Percentiles rank a stretch among this genome's conserved stretches.
phyloP scores from a whole-genome alignment of 2,797 vertebrate genomes.

The Oreochromis mossambicus region DNA sequence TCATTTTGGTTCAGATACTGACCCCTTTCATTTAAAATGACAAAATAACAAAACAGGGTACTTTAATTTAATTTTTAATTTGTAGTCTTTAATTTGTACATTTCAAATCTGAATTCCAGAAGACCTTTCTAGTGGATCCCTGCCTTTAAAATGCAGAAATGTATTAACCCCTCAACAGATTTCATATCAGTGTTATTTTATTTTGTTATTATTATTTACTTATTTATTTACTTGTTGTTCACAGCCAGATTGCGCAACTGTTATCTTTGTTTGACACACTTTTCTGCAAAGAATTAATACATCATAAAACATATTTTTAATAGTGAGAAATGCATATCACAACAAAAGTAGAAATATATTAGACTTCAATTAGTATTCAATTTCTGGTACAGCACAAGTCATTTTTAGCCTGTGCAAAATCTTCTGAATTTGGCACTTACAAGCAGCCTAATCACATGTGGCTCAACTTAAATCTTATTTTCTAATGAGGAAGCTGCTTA shows the following conservation, averaged over 20 bases:
- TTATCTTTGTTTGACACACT: not conserved
- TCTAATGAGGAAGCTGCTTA: slow-evolving; percentile 36
- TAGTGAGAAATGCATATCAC: not conserved
- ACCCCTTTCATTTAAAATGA: not conserved
- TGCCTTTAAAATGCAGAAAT: not conserved
- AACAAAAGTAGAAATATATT: not conserved
- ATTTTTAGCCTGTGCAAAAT: slow-evolving; percentile 15
- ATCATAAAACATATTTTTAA: not conserved
- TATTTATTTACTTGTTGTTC: not conserved
- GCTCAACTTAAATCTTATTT: slow-evolving; percentile 24
- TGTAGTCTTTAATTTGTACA: not conserved
- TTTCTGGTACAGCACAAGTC: slow-evolving; percentile 7
- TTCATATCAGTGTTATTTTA: not conserved
- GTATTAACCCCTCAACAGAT: not conserved
- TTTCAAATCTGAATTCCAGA: not conserved
- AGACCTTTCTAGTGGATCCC: not conserved
- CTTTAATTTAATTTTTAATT: not conserved
- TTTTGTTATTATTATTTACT: not conserved
- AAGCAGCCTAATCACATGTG: slow-evolving; percentile 18
- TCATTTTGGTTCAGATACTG: not conserved
- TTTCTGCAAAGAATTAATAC: not conserved
- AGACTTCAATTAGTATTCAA: not conserved
- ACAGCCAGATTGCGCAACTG: not conserved
- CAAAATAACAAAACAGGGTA: not conserved
- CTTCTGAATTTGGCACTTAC: not conserved